Evolutionary conservation across 2,113 vertebrate genomes (phyloP), one percentile per base, ranked within the genome.

Genomic region (Budorcas taxicolor): DNA sequence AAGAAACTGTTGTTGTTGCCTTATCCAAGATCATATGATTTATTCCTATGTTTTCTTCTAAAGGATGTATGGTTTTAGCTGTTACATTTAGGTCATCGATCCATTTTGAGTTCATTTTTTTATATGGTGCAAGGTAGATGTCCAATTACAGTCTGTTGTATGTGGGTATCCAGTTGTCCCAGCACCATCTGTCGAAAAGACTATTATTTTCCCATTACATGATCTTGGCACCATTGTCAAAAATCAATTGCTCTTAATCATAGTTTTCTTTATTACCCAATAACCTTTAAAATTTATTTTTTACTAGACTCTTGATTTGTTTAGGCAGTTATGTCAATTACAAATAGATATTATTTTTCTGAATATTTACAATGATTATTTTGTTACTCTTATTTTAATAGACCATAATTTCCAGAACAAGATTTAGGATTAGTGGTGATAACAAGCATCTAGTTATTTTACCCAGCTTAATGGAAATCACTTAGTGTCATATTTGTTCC

Each of bases 271-370:
- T 92, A 67, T 89, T 83, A 96, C 25, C 40, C 23, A 90, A 82
- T 95, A 89, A 27, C 58, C 43, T 87, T 86, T 85, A n/a, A 74
- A 92, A 47, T 31, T 92, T 23, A 67, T 33, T 89, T 97, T 95
- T 91, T 93, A 53, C 23, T 82, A 50, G 17, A 93, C 19, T 85
- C 84, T 78, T 55, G 13, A 17, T 96, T 94, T 96, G 67, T 23
- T 71, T 71, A 71, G n/a, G 9, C 17, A 71, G n/a, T 78, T 64
- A 92, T 45, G 50, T 71, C 43, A 95, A 47, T n/a, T 96, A 25
- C 21, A 95, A 94, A 71, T n/a, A 81, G 45, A 67, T 84, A 36
- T 52, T 87, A 55, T 87, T 93, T 81, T 92, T 57, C 93, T 81
- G 50, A 90, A 27, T 60, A 86, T 82, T 93, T 90, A 85, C 9